Evolutionary conservation across 2,113 vertebrate genomes (phyloP), one percentile per base, ranked within the genome.

Genomic region (Elaphurus davidianus): DNA sequence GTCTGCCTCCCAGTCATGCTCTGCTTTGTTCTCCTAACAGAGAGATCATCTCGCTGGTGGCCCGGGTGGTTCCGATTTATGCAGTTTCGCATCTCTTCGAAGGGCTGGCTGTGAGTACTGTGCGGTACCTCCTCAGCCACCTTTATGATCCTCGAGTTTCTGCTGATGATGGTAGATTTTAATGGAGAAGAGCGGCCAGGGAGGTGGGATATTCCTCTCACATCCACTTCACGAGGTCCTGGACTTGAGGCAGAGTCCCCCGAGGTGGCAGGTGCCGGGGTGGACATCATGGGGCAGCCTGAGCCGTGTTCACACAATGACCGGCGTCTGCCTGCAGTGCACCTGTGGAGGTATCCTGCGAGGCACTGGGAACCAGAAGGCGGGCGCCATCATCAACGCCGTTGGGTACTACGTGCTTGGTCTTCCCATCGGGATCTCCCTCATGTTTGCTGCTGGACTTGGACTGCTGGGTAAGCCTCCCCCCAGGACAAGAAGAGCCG

Each of bases 341-440:
- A 99, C 99, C 0, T 98, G 99, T 2, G 99, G 98, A 0, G 99
- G 99, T 0, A 98, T 99, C 92, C 98, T 99, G 97, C 97, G 99
- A 85, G 99, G 99, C 13, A 98, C 99, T 0, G 99, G 99, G 4
- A 99, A 99, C 95, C 99, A 99, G 99, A 99, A 99, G 98, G 98
- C 99, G n/a, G 99, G 99, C 0, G 99, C 99, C 43, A 97, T 99
- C 9, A 98, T 99, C 85, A 99, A 99, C 5, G 98, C 99, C 1
- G 10, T 99, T 0, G 99, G 99, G 2, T 99, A 99, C 97, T 99
- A 99, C 1, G 94, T 98, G 96, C 64, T 99, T 0, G 99, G 99
- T 10, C 98, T 99, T 59, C 99, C 99, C 67, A 52, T 99, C 0
- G 98, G 99, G 45, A 97, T 99, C 40, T 98, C 99, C 0, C 98